These are phyloP conservation scores for Anneissia japonica DNA, from an alignment of 35 echinoderm and acorn worm species.

Conservation along the genomic window DNA sequence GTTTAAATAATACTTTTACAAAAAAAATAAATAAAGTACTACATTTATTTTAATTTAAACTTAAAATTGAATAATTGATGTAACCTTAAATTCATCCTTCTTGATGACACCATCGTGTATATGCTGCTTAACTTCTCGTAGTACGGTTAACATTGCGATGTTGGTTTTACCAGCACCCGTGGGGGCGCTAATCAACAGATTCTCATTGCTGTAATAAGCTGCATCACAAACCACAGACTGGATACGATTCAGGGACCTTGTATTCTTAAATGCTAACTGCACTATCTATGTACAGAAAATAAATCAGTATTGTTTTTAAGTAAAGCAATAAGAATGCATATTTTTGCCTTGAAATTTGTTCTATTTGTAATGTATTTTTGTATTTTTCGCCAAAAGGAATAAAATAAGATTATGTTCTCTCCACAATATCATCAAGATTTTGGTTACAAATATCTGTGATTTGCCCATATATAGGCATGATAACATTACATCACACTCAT, in stretches of 20 bases:
- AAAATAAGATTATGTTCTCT: too few relatives aligned
- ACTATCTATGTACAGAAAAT: conserved; percentile 36
- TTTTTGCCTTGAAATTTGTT: too few relatives aligned
- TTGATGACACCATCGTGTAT: conserved; percentile 83
- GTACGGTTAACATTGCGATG: conserved; percentile 91
- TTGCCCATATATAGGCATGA: too few relatives aligned
- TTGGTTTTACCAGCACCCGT: conserved; percentile 95
- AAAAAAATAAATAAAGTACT: too few relatives aligned
- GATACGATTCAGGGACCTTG: conserved; percentile 56
- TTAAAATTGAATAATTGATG: background rate
- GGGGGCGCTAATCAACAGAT: conserved; percentile 84
- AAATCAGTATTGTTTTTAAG: background rate
- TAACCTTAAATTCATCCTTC: conserved; percentile 90
- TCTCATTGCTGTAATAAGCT: conserved; percentile 86
- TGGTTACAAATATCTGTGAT: too few relatives aligned
- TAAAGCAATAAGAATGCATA: too few relatives aligned
- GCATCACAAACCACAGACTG: conserved; percentile 83
- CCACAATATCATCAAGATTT: too few relatives aligned
- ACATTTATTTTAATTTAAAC: too few relatives aligned
- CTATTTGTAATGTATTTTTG: too few relatives aligned
- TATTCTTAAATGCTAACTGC: conserved; percentile 57
- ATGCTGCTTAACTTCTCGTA: conserved; percentile 75
- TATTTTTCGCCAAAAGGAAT: too few relatives aligned
- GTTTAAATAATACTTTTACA: too few relatives aligned
- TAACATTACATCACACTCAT: too few relatives aligned